These are phyloP conservation scores for Hemistola chrysoprasaria DNA, from an alignment of 2,888 invertebrate genomes.

Conservation along the genomic window DNA sequence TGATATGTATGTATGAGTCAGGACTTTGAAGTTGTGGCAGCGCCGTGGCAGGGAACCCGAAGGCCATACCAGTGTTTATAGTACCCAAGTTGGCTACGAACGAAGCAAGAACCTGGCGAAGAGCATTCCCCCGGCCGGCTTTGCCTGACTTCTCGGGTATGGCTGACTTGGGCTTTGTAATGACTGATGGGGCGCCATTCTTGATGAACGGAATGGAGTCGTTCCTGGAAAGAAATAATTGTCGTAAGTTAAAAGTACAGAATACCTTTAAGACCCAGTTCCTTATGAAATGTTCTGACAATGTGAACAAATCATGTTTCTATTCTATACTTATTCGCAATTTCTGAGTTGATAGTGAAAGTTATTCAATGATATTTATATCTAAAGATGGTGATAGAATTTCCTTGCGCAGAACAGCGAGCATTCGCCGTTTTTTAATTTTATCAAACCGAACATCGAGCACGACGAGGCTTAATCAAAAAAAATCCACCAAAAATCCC, in stretches of 20 bases:
- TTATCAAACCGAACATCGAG: no score
- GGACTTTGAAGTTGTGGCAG: slow-evolving; percentile 81
- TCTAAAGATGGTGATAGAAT: no score
- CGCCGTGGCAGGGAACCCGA: slow-evolving; percentile 86
- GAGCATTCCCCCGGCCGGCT: slow-evolving; percentile 67
- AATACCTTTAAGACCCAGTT: no score
- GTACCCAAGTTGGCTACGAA: slow-evolving; percentile 86
- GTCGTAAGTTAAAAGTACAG: background rate
- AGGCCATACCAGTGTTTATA: slow-evolving; percentile 86
- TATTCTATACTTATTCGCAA: no score
- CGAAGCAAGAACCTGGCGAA: slow-evolving; percentile 83
- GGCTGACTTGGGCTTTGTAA: slow-evolving; percentile 45
- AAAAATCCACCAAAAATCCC: no score
- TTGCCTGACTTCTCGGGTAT: slow-evolving; percentile 46
- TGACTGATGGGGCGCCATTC: slow-evolving; percentile 54
- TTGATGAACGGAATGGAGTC: slow-evolving; percentile 67
- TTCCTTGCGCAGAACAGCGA: no score
- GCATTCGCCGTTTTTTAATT: no score
- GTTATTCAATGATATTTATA: no score
- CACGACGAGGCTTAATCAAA: no score
- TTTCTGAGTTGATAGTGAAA: no score
- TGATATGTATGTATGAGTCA: slow-evolving; percentile 76
- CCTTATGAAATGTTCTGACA: no score
- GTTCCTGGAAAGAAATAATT: slow-evolving; percentile 46
- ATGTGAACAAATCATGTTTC: no score